Base-by-base conservation (phyloP, 2,888 invertebrate genomes). In the Cephus runcator region DNA sequence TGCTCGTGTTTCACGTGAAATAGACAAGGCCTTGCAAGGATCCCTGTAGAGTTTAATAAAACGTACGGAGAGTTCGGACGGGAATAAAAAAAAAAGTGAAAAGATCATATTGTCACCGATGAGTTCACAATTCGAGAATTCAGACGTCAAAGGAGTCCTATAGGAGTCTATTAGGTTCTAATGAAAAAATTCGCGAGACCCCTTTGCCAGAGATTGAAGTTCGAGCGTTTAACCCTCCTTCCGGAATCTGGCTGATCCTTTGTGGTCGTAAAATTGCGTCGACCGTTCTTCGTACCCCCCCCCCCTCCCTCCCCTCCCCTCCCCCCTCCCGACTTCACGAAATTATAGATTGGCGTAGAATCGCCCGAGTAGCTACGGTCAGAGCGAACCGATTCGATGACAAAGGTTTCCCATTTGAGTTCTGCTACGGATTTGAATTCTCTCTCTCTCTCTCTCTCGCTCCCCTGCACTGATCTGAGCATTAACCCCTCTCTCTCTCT, bases 371-470 rank as follows among this genome's bases (percentile, higher is more conserved):
- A 71, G 71, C 12, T 31, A 71, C 31, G 30, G 33, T 33, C 31
- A 31, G 12, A 71, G 71, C 71, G 71, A 71, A 71, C 31, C 31
- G 71, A 71, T 71, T 23, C 71, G 71, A 71, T 71, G 71, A 71
- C 71, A 71, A 71, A 71, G 71, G 71, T 34, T 71, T 71, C 71
- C 31, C 71, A 33, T 31, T 71, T 9, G 31, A 31, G 31, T 31
- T 23, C 33, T 30, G 69, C 71, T n/a, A 33, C 23, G 56, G 9
- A 56, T 56, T 56, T 56, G 9, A 56, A 23, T 15, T 40, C 6
- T 40, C 40, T 33, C 30, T 40, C 40, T 33, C 30, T 40, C 40
- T 33, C 69, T 30, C 30, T 69, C 69, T 30, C 69, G 1, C n/a
- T 31, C 69, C 69, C 6, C 0, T 40, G 15, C 40, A 40, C 40